Evolutionary conservation across 2,888 invertebrate genomes (phyloP).

Genomic region (Cataglyphis altisquamis): DNA sequence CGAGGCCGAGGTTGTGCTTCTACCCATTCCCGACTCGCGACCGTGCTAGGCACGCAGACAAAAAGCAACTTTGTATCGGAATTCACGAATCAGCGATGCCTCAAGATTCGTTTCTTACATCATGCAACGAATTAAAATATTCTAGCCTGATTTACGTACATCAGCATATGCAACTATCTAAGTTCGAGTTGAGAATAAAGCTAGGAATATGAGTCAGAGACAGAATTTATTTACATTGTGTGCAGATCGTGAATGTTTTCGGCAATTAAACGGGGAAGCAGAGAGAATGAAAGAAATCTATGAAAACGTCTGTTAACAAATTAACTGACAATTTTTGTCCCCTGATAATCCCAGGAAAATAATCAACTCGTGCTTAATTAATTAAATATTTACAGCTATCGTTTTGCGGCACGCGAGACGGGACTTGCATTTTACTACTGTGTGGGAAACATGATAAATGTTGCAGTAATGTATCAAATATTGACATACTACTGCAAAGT

Average conservation of each 20-base stretch:
- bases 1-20: constrained; percentile 74
- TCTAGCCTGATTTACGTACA: neutral
- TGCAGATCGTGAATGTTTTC: neutral
- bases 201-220: neutral
- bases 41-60: constrained; percentile 68
- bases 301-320: constrained; percentile 27
- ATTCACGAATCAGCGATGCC: constrained; percentile 54
- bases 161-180: neutral
- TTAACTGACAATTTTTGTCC: neutral
- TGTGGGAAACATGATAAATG: no score
- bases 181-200: neutral
- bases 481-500: neutral
- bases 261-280: neutral
- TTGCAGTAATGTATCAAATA: neutral
- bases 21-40: constrained; percentile 64
- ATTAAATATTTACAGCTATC: constrained; percentile 37
- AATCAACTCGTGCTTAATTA: constrained; percentile 35
- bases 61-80: constrained; percentile 58
- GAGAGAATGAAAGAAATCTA: neutral
- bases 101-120: constrained; percentile 6
- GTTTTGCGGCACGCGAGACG: constrained; percentile 19
- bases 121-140: constrained; percentile 17
- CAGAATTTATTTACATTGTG: neutral
- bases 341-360: constrained; percentile 14
- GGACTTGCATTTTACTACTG: constrained; percentile 17